These are phyloP conservation scores for Pomatostomus ruficeps DNA, from an alignment of 2,113 vertebrate genomes.

Conservation along the genomic window DNA sequence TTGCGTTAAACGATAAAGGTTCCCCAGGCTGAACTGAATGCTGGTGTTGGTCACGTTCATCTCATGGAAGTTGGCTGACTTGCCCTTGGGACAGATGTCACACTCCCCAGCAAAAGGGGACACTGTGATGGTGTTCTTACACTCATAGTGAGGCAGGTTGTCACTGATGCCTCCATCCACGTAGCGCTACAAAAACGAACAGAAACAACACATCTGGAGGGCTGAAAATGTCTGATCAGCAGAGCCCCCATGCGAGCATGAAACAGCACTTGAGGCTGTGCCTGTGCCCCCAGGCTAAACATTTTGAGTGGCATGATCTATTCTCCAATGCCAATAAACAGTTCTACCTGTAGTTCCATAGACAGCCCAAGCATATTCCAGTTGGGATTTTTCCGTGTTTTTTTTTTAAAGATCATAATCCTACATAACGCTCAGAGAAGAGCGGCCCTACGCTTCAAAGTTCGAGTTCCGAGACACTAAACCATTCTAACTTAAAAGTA, in stretches of 20 bases:
- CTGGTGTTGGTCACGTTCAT: slow-evolving; percentile 81
- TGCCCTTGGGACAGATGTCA: slow-evolving; percentile 89
- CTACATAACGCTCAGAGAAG: neutral
- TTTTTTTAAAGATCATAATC: neutral
- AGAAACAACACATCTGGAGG: neutral
- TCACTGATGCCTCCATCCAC: slow-evolving; percentile 86
- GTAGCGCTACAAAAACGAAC: slow-evolving; percentile 75
- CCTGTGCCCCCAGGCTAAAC: neutral
- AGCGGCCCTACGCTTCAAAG: neutral
- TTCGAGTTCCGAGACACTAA: neutral
- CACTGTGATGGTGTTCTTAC: slow-evolving; percentile 87
- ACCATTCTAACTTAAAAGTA: neutral
- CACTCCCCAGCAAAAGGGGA: slow-evolving; percentile 89
- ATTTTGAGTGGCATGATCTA: neutral
- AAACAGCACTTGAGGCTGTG: neutral
- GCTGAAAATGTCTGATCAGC: neutral
- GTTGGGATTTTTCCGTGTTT: neutral
- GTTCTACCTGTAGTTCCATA: neutral
- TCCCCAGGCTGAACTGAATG: slow-evolving; percentile 81
- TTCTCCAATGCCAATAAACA: neutral
- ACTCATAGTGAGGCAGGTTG: slow-evolving; percentile 78
- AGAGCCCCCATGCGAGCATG: neutral
- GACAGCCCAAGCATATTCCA: neutral
- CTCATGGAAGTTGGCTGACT: slow-evolving; percentile 81
- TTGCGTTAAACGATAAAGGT: slow-evolving; percentile 77